Base-by-base conservation (phyloP, 2,113 vertebrate genomes). In the Mormyrus iriodes region DNA sequence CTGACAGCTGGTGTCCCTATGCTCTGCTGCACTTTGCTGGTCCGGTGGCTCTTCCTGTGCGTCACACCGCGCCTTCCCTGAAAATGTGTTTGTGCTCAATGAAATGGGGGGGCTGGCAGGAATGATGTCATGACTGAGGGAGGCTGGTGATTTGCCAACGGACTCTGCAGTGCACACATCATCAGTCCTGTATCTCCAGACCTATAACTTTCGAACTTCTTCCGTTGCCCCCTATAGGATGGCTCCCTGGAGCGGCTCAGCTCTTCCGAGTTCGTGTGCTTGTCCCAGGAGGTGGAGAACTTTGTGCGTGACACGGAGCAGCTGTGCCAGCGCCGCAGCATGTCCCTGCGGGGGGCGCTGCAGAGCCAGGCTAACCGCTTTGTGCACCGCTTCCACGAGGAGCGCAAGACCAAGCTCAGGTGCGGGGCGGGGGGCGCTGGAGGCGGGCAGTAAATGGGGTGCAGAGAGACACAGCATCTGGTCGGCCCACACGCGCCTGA, bases 341-440 rank as follows among this genome's bases (percentile, higher is more conserved):
- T 96, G 92, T 98, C 97, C 73, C 95, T 99, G 91, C 92, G 97
- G 94, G 98, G 98, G 93, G 96, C 98, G 21, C 97, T 99, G 91
- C 98, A 99, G 94, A 98, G 97, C 88, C 98, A 99, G 94, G 98
- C 98, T 92, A 98, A 97, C 90, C 97, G 96, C 93, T 99, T 99
- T 91, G 98, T 99, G 79, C 97, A 98, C 87, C 97, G 98, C 88
- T 99, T 99, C 95, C 98, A 99, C 8, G 98, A 99, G 65, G 98
- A 99, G 55, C 96, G 98, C 92, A 99, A 99, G 94, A 99, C 96
- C 24, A 99, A 99, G 90, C 97, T 99, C 86, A 96, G 98, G 98
- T 99, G 94, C 88, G 27, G 9, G 48, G 49, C 17, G 24, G 3
- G 0, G 48, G 46, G 46, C 8, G 79, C 10, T 44, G 48, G 15